A percentile compares a stretch with the other conserved stretches of the same genome.
Conservation (phyloP, 2,113 vertebrate species). For the Thamnaconus septentrionalis region DNA sequence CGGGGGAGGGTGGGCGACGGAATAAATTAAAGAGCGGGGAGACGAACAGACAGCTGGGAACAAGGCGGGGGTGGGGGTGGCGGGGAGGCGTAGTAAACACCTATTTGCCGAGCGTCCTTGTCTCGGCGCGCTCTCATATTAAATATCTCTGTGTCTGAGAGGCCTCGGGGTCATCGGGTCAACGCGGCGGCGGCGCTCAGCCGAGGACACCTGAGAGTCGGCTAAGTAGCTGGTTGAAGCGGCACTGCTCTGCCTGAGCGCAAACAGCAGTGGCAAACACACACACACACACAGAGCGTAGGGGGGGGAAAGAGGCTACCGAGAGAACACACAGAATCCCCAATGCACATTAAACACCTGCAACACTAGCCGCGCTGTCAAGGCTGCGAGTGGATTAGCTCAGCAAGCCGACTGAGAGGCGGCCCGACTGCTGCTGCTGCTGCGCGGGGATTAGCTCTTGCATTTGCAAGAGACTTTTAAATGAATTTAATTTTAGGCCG, state of each 20-base stretch:
- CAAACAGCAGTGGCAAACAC: conserved; percentile 35
- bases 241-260: conserved; percentile 20
- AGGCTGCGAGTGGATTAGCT: conserved; percentile 51
- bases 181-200: conserved; percentile 46
- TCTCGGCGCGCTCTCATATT: conserved; percentile 24
- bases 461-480: conserved; percentile 37
- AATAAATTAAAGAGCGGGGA: conserved; percentile 27
- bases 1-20: background rate
- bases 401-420: conserved; percentile 35
- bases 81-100: conserved; percentile 16
- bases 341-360: conserved; percentile 31
- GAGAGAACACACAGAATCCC: conserved; percentile 25
- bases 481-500: conserved; percentile 42
- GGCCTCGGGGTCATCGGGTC: conserved; percentile 52
- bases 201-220: conserved; percentile 51
- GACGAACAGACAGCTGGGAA: conserved; percentile 9
- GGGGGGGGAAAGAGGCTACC: conserved; percentile 7
- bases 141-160: conserved; percentile 46
- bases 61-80: background rate
- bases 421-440: conserved; percentile 21
- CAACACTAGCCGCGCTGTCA: conserved; percentile 10
- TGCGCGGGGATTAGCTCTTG: conserved; percentile 44
- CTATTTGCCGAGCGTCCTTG: conserved; percentile 31
- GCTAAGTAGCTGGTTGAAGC: conserved; percentile 33
- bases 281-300: conserved; percentile 5